Conservation (phyloP, 2,888 invertebrate genomes). For the Habrosyne pyritoides region DNA sequence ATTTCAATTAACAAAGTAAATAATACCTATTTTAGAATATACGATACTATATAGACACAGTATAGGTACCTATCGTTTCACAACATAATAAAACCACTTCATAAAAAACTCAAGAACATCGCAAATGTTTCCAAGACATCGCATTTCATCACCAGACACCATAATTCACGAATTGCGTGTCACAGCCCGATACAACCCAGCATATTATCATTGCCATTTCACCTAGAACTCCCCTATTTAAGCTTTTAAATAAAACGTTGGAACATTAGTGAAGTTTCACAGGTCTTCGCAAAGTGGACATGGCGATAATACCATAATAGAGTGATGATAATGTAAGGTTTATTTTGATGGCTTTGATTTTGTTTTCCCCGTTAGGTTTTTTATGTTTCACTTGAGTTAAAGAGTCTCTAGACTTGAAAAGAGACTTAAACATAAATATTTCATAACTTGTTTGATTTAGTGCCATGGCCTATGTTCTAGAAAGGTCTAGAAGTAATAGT, state of each 20-base stretch:
- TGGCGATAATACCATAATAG: constrained; percentile 38
- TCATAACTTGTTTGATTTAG: no score
- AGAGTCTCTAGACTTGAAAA: no score
- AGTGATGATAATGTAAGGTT: constrained; percentile 46
- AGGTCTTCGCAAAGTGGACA: constrained; percentile 32
- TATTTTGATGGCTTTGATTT: constrained; percentile 41
- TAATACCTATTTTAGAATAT: no score
- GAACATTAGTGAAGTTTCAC: constrained; percentile 12
- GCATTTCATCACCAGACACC: constrained; percentile 44
- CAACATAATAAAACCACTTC: constrained; percentile 38
- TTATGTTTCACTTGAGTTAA: constrained; percentile 9
- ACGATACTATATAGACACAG: no score
- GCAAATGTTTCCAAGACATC: constrained; percentile 38
- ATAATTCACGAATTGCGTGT: constrained; percentile 77
- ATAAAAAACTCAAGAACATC: constrained; percentile 49
- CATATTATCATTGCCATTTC: constrained; percentile 26
- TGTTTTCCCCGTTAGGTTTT: constrained; percentile 16
- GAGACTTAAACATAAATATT: no score
- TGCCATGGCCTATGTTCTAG: no score
- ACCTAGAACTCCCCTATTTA: constrained; percentile 23
- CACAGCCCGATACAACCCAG: constrained; percentile 50
- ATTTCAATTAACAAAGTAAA: no score
- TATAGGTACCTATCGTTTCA: constrained; percentile 19
- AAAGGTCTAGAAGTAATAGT: no score
- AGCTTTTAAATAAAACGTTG: constrained; percentile 3